A percentile compares a stretch with the other conserved stretches of the same genome.
phyloP scores from a whole-genome alignment of 2,888 invertebrate genomes.

The Plebejus anna region DNA sequence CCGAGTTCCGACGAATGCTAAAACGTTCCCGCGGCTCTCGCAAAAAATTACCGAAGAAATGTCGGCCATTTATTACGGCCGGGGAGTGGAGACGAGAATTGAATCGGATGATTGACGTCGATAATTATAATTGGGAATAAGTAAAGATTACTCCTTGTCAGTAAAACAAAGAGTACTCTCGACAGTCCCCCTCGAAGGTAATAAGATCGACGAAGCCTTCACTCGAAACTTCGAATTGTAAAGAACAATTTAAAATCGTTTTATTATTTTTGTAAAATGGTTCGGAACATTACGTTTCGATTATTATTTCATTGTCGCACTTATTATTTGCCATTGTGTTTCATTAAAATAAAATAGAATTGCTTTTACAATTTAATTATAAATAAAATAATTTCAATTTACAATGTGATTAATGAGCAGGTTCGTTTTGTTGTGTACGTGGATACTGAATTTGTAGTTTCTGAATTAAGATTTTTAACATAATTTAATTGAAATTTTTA shows the following conservation, averaged over 20 bases:
- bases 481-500: too few relatives aligned
- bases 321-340: conserved; percentile 6
- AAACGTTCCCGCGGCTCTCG: neutral
- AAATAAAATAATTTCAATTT: neutral
- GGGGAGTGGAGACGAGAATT: conserved; percentile 16
- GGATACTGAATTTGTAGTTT: neutral
- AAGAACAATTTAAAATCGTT: conserved; percentile 45
- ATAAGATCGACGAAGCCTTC: conserved; percentile 33
- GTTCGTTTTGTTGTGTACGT: neutral
- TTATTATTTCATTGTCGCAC: conserved; percentile 40
- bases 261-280: conserved; percentile 50
- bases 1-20: neutral
- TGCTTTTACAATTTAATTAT: neutral
- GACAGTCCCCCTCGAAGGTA: conserved; percentile 29
- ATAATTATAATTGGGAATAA: conserved; percentile 35
- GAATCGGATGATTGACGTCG: conserved; percentile 33
- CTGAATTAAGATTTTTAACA: neutral
- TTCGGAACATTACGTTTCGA: conserved; percentile 69
- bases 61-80: conserved; percentile 18
- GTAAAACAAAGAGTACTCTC: conserved; percentile 35
- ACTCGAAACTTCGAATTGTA: conserved; percentile 35
- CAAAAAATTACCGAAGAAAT: conserved; percentile 26
- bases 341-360: conserved; percentile 13
- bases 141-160: conserved; percentile 33
- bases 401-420: neutral